Evolutionary conservation across 2,113 vertebrate genomes (phyloP), one percentile per base, ranked within the genome.

Genomic region (Chlamydotis undulata): DNA sequence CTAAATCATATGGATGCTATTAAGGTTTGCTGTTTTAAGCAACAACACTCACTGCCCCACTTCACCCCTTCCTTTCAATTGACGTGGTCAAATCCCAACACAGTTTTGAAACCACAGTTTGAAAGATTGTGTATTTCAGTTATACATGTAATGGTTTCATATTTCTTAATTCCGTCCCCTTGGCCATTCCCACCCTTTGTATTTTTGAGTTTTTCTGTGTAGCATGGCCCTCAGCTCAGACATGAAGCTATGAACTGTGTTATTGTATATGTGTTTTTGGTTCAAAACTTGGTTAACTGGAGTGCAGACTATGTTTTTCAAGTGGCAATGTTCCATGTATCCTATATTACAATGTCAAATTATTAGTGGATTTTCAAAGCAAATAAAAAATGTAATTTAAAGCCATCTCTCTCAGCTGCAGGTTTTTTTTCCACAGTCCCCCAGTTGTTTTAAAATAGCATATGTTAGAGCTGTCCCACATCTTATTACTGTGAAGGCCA

Each of bases 1-100:
- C 95, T 97, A 94, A 97, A 97, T 98, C 97, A 97, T 98, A 97
- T 98, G 98, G 98, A 96, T 98, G 91, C 77, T 93, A 98, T 98
- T 98, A 98, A 96, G 96, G 93, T 97, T 97, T 97, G 95, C 94
- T 98, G 91, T 98, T 98, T 98, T 97, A 98, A 97, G 96, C 94
- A 97, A 64, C 83, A 96, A 31, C 55, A 90, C 75, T 33, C 49
- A 12, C 91, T 94, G 88, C 80, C 35, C 61, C 63, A 8, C 55
- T 94, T 90, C 39, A 61, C 19, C 92, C 68, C 8, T 77, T 92
- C 93, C 91, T 97, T 97, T 97, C 98, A 97, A 68, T 90, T 98
- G 93, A 97, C 65, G 47, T 95, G 90, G 87, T 96, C 95, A 97
- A 98, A 97, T 97, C 93, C 84, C 96, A 97, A 78, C 31, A 91